These are phyloP conservation scores for Diaprepes abbreviatus DNA, from an alignment of 2,888 invertebrate genomes.

Conservation along the genomic window DNA sequence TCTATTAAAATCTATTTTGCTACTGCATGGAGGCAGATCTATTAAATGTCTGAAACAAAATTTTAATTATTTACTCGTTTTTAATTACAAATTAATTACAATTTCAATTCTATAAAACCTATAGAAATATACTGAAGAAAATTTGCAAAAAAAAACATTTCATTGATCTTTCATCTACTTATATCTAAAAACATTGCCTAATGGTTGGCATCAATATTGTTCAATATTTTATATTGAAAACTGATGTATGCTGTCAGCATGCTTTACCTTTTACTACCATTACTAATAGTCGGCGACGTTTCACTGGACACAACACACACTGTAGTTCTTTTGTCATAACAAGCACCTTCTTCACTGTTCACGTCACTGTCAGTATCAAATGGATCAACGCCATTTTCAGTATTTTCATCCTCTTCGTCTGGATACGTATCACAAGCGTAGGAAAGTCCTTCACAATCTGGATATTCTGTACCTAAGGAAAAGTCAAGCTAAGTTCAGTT, in stretches of 20 bases:
- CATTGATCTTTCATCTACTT: no score
- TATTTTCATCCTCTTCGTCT: constrained; percentile 72
- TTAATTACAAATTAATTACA: no score
- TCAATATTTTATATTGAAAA: no score
- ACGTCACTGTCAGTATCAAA: constrained; percentile 88
- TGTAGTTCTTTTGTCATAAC: constrained; percentile 49
- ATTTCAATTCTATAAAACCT: no score
- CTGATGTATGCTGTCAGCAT: no score
- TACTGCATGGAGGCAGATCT: constrained; percentile 37
- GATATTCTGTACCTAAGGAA: constrained; percentile 69
- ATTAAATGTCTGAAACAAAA: constrained; percentile 38
- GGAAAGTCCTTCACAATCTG: constrained; percentile 79
- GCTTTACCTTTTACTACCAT: constrained; percentile 36
- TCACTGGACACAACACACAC: constrained; percentile 44
- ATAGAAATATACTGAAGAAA: no score
- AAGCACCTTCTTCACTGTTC: constrained; percentile 59
- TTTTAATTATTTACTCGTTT: neutral
- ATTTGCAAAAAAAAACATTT: no score
- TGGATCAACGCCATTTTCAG: constrained; percentile 84
- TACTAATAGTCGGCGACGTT: constrained; percentile 41
- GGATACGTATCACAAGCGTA: constrained; percentile 84
- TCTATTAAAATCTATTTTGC: constrained; percentile 29
- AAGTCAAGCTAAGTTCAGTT: no score
- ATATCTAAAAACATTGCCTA: no score
- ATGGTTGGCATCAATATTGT: no score